Evolutionary conservation across 1,140 invertebrate species (phyloP).

Genomic region (Scaptomyza graminum): DNA sequence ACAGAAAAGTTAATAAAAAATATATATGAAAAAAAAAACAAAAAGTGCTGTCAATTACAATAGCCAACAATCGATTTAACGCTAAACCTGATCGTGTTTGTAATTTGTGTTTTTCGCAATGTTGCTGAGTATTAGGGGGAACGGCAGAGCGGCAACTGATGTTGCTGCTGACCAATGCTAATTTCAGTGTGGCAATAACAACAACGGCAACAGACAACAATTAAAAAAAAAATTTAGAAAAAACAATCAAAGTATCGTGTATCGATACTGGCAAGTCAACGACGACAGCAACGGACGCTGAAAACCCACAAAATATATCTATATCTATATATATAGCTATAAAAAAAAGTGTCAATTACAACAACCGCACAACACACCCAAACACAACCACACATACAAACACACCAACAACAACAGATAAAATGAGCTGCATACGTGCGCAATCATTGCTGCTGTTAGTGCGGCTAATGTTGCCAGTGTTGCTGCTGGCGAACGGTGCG

Average conservation of each 20-base stretch:
- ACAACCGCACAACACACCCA: conserved; percentile 46
- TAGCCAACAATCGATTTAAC: neutral
- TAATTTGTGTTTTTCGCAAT: conserved; percentile 9
- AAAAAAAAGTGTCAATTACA: conserved; percentile 52
- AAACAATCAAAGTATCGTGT: conserved; percentile 45
- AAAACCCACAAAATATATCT: conserved; percentile 16
- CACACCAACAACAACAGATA: conserved; percentile 3
- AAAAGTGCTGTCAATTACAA: neutral
- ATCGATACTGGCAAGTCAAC: conserved; percentile 27
- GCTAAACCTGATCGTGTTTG: neutral
- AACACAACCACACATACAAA: conserved; percentile 23
- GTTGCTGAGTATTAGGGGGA: conserved; percentile 16
- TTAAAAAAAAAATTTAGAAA: conserved; percentile 3
- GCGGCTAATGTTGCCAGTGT: conserved; percentile 41
- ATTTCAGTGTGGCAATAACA: conserved; percentile 30
- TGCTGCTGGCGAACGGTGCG: conserved; percentile 35
- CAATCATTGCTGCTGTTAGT: conserved; percentile 28
- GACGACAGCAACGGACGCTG: conserved; percentile 6
- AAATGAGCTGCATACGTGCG: conserved; percentile 33
- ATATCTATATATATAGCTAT: conserved; percentile 1
- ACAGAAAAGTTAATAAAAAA: neutral
- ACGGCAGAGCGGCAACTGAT: neutral
- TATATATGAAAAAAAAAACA: neutral
- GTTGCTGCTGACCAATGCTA: conserved; percentile 38
- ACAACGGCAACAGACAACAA: conserved; percentile 5